These are phyloP conservation scores for Corythoichthys intestinalis DNA, from an alignment of 2,113 vertebrate species.

Conservation along the genomic window DNA sequence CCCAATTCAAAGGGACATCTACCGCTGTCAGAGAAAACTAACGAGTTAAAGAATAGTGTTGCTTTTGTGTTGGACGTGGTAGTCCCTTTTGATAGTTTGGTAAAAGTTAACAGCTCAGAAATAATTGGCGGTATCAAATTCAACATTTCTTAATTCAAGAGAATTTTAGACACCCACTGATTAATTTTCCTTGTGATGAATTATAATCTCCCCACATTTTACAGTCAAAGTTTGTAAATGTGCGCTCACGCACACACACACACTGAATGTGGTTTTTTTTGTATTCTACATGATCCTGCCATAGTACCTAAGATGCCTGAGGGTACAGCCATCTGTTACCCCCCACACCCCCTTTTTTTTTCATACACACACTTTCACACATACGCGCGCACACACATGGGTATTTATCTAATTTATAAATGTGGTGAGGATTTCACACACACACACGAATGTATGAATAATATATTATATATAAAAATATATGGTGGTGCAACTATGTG, in stretches of 20 bases:
- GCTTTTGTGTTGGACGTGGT: too few species aligned
- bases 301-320: conserved; percentile 56
- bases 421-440: conserved; percentile 53
- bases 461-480: conserved; percentile 58
- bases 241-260: background rate
- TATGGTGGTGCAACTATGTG: conserved; percentile 16
- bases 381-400: conserved; percentile 33
- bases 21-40: too few species aligned
- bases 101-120: too few species aligned
- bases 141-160: background rate
- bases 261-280: conserved; percentile 29
- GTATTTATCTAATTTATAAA: conserved; percentile 68
- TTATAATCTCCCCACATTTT: background rate
- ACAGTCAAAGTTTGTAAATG: conserved; percentile 21
- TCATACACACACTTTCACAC: conserved; percentile 26
- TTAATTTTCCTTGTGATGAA: background rate
- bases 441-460: conserved; percentile 64
- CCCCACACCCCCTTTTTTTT: conserved; percentile 18
- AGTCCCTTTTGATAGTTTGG: too few species aligned
- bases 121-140: too few species aligned
- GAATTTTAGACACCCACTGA: background rate
- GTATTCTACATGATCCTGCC: conserved; percentile 51
- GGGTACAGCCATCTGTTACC: conserved; percentile 68
- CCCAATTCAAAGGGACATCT: too few species aligned
- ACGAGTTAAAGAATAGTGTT: too few species aligned